phyloP scores from a whole-genome alignment of 2,888 invertebrate genomes.

The Endomychus coccineus region DNA sequence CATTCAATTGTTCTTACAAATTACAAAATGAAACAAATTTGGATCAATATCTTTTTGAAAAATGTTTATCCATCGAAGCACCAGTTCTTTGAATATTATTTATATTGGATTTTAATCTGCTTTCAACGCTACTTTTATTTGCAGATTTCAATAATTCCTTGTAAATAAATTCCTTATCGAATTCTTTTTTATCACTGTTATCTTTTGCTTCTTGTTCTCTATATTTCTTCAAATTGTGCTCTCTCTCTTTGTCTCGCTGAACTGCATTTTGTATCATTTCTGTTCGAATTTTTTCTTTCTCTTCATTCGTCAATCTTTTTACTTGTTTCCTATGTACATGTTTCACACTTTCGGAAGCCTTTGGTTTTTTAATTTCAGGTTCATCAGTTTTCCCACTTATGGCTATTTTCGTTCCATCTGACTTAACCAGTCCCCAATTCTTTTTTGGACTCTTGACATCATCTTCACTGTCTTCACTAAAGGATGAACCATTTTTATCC shows the following conservation, averaged over 20 bases:
- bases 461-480: too few relatives aligned
- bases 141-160: slow-evolving; percentile 60
- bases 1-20: too few relatives aligned
- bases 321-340: slow-evolving; percentile 10
- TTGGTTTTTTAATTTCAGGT: too few relatives aligned
- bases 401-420: too few relatives aligned
- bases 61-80: slow-evolving; percentile 75
- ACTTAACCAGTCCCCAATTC: too few relatives aligned
- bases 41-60: too few relatives aligned
- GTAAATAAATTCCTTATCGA: slow-evolving; percentile 49
- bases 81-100: slow-evolving; percentile 82
- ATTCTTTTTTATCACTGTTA: slow-evolving; percentile 39
- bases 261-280: slow-evolving; percentile 82
- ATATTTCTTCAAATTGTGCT: slow-evolving; percentile 52
- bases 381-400: too few relatives aligned
- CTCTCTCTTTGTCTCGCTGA: slow-evolving; percentile 60
- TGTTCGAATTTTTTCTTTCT: slow-evolving; percentile 60
- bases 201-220: slow-evolving; percentile 45
- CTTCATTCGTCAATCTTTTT: slow-evolving; percentile 50
- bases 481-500: too few relatives aligned
- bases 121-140: slow-evolving; percentile 66
- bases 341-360: too few relatives aligned
- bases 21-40: too few relatives aligned
- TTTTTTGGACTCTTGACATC: too few relatives aligned
- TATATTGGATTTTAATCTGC: slow-evolving; percentile 78